Evolutionary conservation across 2,797 vertebrate genomes (phyloP).

Genomic region (Cirrhinus molitorella): DNA sequence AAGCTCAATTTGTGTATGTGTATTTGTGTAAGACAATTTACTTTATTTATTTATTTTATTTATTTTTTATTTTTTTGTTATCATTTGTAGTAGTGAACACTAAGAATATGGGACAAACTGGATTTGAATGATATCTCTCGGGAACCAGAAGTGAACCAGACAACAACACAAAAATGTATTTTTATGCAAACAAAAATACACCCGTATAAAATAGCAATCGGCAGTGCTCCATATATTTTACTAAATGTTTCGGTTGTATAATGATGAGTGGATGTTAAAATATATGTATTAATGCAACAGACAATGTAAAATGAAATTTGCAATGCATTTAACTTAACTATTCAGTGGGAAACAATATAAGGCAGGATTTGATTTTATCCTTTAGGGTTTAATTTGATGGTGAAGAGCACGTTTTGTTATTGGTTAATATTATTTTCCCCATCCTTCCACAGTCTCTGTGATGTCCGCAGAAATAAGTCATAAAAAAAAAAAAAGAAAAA

Average conservation of each 20-base stretch:
- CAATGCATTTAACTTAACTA: neutral
- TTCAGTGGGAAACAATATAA: neutral
- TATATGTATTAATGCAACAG: neutral
- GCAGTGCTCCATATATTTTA: neutral
- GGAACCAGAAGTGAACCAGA: conserved; percentile 73
- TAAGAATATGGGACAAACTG: conserved; percentile 73
- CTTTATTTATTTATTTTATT: too few species aligned
- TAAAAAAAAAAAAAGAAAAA: neutral
- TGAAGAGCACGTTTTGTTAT: conserved; percentile 13
- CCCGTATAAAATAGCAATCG: neutral
- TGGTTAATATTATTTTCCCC: conserved; percentile 10
- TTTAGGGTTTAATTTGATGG: neutral
- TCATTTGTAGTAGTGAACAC: conserved; percentile 66
- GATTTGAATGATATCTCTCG: conserved; percentile 70
- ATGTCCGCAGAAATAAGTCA: neutral
- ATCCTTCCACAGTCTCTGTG: neutral
- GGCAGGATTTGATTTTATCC: neutral
- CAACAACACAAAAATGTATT: conserved; percentile 58
- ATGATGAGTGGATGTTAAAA: neutral
- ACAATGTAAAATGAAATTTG: neutral
- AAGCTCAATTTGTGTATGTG: conserved; percentile 17
- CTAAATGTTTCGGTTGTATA: neutral
- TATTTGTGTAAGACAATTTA: conserved; percentile 15
- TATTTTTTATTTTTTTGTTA: conserved; percentile 49
- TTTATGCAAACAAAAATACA: conserved; percentile 27